Evolutionary conservation across 2,888 invertebrate species (phyloP), one percentile per base, ranked within the genome.

Genomic region (Mythimna impura): DNA sequence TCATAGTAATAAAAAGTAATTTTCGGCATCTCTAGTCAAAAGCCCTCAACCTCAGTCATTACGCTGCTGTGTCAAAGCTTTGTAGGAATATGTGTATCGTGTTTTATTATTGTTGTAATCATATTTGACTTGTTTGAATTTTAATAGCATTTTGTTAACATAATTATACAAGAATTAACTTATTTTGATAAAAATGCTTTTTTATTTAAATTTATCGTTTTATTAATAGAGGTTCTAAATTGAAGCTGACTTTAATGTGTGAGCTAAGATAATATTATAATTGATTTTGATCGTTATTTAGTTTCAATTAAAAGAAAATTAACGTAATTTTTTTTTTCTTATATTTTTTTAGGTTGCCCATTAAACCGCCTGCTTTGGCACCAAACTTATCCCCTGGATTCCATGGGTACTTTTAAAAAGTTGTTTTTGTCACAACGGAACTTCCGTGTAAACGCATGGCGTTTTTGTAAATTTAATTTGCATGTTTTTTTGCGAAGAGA

Each of bases 381-480:
- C 77, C 82, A 20, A 3, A 34, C 61, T 12, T 47, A 10, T 40
- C 5, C 22, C 20, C 6, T 55, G 43, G 50, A 52, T 65, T 57
- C 30, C 68, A 68, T 57, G 43, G 63, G 58, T 70, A 70, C 66
- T 63, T 81, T 64, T 66, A 60, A 76, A 78, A 79, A 81, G 66
- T 78, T 78, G 66, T 76, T 81, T 80, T 81, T 81, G 81, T 76
- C 70, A 66, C 43, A 76, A 60, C n/a, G 22, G n/a, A 76, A 70
- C 58, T 70, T 78, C 68, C 66, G 20, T 70, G 88, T 89, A 88
- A 5, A 47, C 88, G 36, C 58, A 54, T 12, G 88, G 88, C 82
- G 81, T 83, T 86, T 83, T 87, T 84, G 50, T n/a, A n/a, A n/a
- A n/a, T 80, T 82, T 86, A 83, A 81, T 83, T 85, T 86, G 85